A percentile compares a stretch with the other conserved stretches of the same genome.
Evolutionary conservation across 2,113 vertebrate genomes (phyloP).

Genomic region (Mirza zaza): DNA sequence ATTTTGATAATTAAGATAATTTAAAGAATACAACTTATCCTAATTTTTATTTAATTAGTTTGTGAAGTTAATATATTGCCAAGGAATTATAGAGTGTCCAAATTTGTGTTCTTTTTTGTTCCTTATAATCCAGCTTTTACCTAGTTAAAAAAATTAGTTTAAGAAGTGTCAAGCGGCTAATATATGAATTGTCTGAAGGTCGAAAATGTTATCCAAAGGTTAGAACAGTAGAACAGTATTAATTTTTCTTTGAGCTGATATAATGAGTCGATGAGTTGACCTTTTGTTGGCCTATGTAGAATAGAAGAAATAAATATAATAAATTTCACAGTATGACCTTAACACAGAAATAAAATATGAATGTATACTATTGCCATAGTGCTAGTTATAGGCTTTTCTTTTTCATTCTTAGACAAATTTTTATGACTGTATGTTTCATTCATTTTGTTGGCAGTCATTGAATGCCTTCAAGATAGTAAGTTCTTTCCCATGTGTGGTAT

Average conservation of each 20-base stretch:
- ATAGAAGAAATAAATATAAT: constrained; percentile 78
- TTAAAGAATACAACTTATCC: constrained; percentile 21
- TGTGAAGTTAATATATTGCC: constrained; percentile 41
- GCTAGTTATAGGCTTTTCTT: constrained; percentile 17
- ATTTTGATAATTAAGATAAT: constrained; percentile 41
- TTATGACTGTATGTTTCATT: constrained; percentile 33
- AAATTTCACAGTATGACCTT: constrained; percentile 58
- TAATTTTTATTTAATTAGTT: constrained; percentile 45
- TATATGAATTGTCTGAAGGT: constrained; percentile 66
- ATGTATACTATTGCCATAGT: constrained; percentile 18
- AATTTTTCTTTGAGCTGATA: constrained; percentile 59
- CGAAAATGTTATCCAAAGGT: constrained; percentile 78
- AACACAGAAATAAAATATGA: constrained; percentile 53
- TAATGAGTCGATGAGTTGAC: constrained; percentile 70
- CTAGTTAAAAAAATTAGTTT: constrained; percentile 74
- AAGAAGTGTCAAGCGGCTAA: constrained; percentile 54
- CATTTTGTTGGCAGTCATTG: background rate
- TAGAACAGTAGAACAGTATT: constrained; percentile 73
- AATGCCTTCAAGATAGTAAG: constrained; percentile 7
- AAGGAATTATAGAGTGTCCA: constrained; percentile 41
- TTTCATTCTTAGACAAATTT: constrained; percentile 29
- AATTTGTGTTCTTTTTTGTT: constrained; percentile 52
- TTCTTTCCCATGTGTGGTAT: background rate
- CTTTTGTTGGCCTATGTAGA: constrained; percentile 75
- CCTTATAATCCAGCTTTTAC: constrained; percentile 53